These are phyloP conservation scores for rat (Rattus norvegicus) DNA, from an alignment of 2,113 vertebrate species.

Conservation along the genomic window DNA sequence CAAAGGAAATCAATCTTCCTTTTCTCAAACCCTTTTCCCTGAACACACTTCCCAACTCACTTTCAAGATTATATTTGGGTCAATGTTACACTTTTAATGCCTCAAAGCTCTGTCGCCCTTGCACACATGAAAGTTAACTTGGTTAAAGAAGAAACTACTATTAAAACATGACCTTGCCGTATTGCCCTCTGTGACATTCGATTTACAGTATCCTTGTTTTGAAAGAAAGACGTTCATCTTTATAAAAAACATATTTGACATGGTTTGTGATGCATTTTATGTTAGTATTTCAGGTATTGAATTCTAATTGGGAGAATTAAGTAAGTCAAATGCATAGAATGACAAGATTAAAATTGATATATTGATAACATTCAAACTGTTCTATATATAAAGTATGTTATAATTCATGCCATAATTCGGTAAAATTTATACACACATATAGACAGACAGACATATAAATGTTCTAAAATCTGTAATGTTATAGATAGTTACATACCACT, in stretches of 20 bases:
- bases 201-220: not conserved
- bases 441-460: not conserved
- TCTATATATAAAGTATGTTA: not conserved
- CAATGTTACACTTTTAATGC: constrained; percentile 74
- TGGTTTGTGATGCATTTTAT: not conserved
- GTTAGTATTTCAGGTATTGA: not conserved
- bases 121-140: constrained; percentile 35
- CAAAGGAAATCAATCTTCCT: constrained; percentile 65
- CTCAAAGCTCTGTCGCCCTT: constrained; percentile 8
- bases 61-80: constrained; percentile 76
- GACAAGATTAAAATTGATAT: not conserved
- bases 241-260: not conserved
- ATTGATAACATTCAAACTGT: not conserved
- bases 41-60: constrained; percentile 40
- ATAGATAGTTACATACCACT: not conserved
- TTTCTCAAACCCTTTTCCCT: not conserved
- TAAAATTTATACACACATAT: not conserved
- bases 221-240: not conserved
- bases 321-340: not conserved
- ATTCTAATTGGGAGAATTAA: not conserved
- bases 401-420: not conserved
- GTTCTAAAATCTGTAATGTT: not conserved
- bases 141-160: not conserved
- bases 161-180: not conserved
- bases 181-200: not conserved